A percentile compares a stretch with the other conserved stretches of the same genome.
These are phyloP conservation scores for Montipora capitata DNA, from an alignment of 92 coral and sea anemone species.

Conservation along the genomic window DNA sequence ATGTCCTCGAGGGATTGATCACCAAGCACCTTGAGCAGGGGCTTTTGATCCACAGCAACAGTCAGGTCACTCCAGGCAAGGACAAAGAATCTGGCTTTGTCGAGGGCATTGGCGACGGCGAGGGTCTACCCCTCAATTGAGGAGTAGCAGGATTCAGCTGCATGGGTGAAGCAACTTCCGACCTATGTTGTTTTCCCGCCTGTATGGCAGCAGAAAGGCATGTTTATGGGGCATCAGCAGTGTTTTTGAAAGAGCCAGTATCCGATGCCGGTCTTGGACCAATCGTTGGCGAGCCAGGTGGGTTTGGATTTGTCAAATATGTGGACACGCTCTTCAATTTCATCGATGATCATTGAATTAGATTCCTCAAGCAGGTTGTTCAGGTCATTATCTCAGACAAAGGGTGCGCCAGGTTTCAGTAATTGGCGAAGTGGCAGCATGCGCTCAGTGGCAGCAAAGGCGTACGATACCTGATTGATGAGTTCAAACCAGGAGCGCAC, in stretches of 20 bases:
- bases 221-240: conserved; percentile 36
- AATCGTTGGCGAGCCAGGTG: conserved; percentile 73
- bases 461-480: conserved; percentile 69
- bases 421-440: conserved; percentile 19
- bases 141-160: conserved; percentile 73
- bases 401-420: conserved; percentile 42
- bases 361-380: conserved; percentile 68
- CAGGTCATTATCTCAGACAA: conserved; percentile 50
- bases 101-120: conserved; percentile 64
- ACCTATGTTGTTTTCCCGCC: conserved; percentile 79
- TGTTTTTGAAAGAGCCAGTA: conserved; percentile 75
- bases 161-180: conserved; percentile 77
- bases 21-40: conserved; percentile 67
- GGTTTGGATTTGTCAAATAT: conserved; percentile 77
- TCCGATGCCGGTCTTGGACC: conserved; percentile 66
- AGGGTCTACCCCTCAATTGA: conserved; percentile 75
- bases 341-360: conserved; percentile 61
- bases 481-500: conserved; percentile 79
- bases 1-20: conserved; percentile 56
- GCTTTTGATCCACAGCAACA: conserved; percentile 74
- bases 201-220: conserved; percentile 71
- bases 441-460: conserved; percentile 63
- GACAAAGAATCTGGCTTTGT: conserved; percentile 63
- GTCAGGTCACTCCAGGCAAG: conserved; percentile 59
- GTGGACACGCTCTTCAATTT: conserved; percentile 36